phyloP scores from a whole-genome alignment of 1,140 invertebrate species.

The Drosophila mojavensis region DNA sequence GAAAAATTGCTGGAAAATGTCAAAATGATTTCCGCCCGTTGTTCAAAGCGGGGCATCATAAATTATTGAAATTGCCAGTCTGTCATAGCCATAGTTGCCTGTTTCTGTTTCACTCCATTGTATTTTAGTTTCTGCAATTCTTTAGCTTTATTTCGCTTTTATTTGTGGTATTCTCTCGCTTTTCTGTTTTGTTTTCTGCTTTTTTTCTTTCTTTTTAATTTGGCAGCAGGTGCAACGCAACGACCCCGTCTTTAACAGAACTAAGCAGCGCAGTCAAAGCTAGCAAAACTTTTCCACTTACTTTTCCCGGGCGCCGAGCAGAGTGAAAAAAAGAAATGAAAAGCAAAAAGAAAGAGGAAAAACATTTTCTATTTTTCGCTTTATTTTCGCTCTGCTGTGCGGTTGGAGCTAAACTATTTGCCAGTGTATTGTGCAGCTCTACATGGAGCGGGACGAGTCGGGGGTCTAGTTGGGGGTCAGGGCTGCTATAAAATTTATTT shows the following conservation, averaged over 20 bases:
- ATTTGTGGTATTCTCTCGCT: conserved; percentile 2
- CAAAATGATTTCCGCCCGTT: conserved; percentile 69
- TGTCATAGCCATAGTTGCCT: conserved; percentile 67
- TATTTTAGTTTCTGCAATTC: conserved; percentile 15
- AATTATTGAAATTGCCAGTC: conserved; percentile 77
- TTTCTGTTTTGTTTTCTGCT: conserved; percentile 6
- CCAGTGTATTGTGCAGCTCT: conserved; percentile 32
- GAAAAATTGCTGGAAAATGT: conserved; percentile 75
- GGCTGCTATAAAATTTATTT: conserved; percentile 74
- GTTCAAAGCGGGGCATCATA: conserved; percentile 54
- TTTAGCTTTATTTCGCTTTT: conserved; percentile 7
- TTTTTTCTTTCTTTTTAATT: conserved; percentile 63
- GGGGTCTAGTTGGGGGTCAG: not conserved
- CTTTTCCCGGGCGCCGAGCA: conserved; percentile 43
- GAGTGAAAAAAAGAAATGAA: conserved; percentile 14
- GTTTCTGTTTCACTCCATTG: conserved; percentile 41
- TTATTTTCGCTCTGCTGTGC: conserved; percentile 16
- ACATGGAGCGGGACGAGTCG: not conserved
- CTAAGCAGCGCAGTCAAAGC: conserved; percentile 59
- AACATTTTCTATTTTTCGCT: conserved; percentile 22
- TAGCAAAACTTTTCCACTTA: conserved; percentile 74
- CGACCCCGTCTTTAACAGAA: conserved; percentile 65
- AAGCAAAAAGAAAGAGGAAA: conserved; percentile 27
- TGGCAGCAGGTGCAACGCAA: conserved; percentile 68
- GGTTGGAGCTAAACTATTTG: conserved; percentile 58